Evolutionary conservation across 2,888 invertebrate genomes (phyloP).

Genomic region (Drosophila multiciliata): DNA sequence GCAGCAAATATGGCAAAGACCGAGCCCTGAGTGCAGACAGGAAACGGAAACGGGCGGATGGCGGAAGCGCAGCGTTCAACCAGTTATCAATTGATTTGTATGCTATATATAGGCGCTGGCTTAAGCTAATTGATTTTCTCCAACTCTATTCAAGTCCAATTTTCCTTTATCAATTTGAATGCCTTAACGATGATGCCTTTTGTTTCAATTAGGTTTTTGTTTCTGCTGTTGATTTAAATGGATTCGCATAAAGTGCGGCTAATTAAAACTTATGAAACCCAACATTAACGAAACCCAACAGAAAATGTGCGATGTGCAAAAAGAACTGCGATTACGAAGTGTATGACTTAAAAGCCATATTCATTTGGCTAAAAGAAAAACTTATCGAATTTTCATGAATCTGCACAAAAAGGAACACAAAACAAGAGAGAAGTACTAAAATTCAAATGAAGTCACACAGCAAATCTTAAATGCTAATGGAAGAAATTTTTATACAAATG

Average conservation of each 20-base stretch:
- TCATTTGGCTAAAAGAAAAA: conserved; percentile 46
- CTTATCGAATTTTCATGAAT: conserved; percentile 75
- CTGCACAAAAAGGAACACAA: conserved; percentile 24
- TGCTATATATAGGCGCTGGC: conserved; percentile 22
- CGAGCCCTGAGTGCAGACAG: conserved; percentile 18
- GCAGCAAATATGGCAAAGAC: conserved; percentile 1
- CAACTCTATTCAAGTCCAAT: conserved; percentile 37
- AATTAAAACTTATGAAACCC: conserved; percentile 73
- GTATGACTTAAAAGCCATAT: conserved; percentile 47
- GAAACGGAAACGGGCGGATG: conserved; percentile 63
- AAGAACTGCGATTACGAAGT: conserved; percentile 19
- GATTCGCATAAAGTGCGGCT: conserved; percentile 75
- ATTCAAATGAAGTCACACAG: conserved; percentile 8
- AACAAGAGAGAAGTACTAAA: conserved; percentile 11
- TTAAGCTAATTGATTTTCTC: conserved; percentile 72
- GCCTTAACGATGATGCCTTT: conserved; percentile 20
- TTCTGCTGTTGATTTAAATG: conserved; percentile 51
- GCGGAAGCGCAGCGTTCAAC: conserved; percentile 55
- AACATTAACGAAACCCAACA: conserved; percentile 7
- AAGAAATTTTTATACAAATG: conserved; percentile 7
- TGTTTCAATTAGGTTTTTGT: conserved; percentile 1
- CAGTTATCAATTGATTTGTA: conserved; percentile 54
- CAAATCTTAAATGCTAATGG: conserved; percentile 1
- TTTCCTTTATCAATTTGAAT: conserved; percentile 26
- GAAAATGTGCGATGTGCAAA: conserved; percentile 24